Conservation (phyloP, 2,888 invertebrate genomes). For the Scaptomyza reducta region DNA sequence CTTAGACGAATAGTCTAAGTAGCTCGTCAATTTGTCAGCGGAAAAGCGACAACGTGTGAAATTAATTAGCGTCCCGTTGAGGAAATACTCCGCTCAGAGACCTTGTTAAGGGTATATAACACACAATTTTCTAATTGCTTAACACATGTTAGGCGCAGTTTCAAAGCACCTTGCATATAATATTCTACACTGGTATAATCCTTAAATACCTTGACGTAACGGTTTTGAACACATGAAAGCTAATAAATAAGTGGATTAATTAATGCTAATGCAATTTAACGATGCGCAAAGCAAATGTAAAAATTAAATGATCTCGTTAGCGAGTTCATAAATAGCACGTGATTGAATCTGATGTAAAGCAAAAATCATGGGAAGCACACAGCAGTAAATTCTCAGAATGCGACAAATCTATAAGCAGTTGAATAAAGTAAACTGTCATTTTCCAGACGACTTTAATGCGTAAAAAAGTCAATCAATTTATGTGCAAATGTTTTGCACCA, state of each 20-base stretch:
- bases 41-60: constrained; percentile 44
- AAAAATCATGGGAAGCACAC: not conserved
- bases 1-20: constrained; percentile 28
- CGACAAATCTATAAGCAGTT: not conserved
- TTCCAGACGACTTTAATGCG: not conserved
- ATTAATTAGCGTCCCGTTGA: constrained; percentile 39
- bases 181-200: constrained; percentile 14
- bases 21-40: constrained; percentile 38
- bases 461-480: constrained; percentile 4
- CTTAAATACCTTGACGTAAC: not conserved
- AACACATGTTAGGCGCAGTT: constrained; percentile 17
- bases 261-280: not conserved
- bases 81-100: constrained; percentile 37
- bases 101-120: constrained; percentile 17
- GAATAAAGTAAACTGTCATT: not conserved
- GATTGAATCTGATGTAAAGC: not conserved
- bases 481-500: constrained; percentile 1
- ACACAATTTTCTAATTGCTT: constrained; percentile 24
- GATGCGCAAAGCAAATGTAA: not conserved
- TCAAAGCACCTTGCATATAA: not conserved
- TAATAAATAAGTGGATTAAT: not conserved
- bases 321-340: not conserved
- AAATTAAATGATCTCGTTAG: not conserved
- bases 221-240: not conserved
- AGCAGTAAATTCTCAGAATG: not conserved